A percentile compares a stretch with the other conserved stretches of the same genome.
These are phyloP conservation scores for Suricata suricatta DNA, from an alignment of 2,113 vertebrate genomes.

Conservation along the genomic window DNA sequence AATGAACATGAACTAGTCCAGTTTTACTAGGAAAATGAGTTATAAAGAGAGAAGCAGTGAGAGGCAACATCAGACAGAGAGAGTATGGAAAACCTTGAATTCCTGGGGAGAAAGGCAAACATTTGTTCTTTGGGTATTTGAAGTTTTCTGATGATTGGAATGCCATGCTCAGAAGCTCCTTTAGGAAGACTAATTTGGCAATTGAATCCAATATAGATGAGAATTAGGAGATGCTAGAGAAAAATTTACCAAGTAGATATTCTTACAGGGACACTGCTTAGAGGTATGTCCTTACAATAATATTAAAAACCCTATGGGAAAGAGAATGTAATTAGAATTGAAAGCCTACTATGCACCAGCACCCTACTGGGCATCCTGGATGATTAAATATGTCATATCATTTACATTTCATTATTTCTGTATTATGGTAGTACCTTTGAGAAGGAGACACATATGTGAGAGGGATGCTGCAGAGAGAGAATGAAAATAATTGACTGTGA, in stretches of 20 bases:
- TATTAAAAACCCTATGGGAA: background rate
- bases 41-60: background rate
- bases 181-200: constrained; percentile 33
- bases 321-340: background rate
- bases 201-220: constrained; percentile 12
- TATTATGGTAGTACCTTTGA: background rate
- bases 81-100: background rate
- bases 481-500: background rate
- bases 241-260: background rate
- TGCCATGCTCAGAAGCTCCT: background rate
- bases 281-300: background rate
- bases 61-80: background rate
- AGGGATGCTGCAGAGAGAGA: background rate
- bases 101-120: background rate
- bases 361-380: background rate
- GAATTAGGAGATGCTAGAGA: background rate
- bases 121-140: background rate
- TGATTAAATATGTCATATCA: background rate
- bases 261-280: background rate
- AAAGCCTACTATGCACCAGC: background rate
- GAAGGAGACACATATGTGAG: background rate
- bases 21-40: background rate
- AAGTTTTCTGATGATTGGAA: background rate
- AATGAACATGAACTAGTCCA: background rate
- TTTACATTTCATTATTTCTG: background rate